Base-by-base conservation (phyloP, 2,888 invertebrate genomes). In the Drosophila macrospina region DNA sequence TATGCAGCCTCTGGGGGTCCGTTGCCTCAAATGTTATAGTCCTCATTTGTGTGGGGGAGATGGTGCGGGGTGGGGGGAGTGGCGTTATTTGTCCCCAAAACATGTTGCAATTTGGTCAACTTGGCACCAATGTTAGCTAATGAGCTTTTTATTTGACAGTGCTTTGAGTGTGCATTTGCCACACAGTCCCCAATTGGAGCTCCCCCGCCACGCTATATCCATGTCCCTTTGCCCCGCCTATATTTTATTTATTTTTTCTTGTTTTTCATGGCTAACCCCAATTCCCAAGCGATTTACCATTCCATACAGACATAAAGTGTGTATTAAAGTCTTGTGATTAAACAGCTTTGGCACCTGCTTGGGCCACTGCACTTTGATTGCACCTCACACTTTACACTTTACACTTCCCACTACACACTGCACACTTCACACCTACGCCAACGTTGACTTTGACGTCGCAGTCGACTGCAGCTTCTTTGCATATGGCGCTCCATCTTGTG, bases 131-230 rank as follows among this genome's bases (percentile, higher is more conserved):
- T 32, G 39, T 73, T 56, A 81, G 69, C 87, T 88, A 88, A 83
- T 83, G 89, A 83, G 87, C 85, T 86, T 88, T 82, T 88, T 86
- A 88, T 82, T 88, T 70, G 86, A 70, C 74, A 67, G 78, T 62
- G 30, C 42, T 37, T 1, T n/a, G 34, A 24, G 34, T 13, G 34
- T 26, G 15, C 13, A 34, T 39, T 15, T 26, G 37, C 39, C 34
- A 39, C 15, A 39, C 10, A 16, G 39, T 8, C 39, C 39, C 8
- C 39, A 10, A 10, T 16, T 16, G 5, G 16, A 16, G 37, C 11
- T 8, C 13, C 6, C n/a, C 30, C 16, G 2, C 16, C 0, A 2
- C 20, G 20, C 1, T 13, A n/a, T 5, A 20, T 15, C 10, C 15
- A 32, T 24, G 24, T 30, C 13, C 32, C 54, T 39, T 32, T 20